Base-by-base conservation (phyloP, 2,888 invertebrate species). In the Panorpa germanica region DNA sequence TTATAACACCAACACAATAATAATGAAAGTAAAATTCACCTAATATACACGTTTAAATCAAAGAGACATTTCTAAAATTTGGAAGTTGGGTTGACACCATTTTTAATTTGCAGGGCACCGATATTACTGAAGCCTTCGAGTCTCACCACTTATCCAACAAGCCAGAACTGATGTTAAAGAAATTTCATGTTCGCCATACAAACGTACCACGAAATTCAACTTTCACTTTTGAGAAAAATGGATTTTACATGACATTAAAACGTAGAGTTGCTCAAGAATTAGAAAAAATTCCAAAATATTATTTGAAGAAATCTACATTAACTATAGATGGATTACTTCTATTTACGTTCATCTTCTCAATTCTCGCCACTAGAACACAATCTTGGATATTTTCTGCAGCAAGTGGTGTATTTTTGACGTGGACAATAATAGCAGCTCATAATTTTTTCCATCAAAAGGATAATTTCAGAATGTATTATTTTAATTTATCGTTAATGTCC, bases 61-160 rank as follows among this genome's bases (percentile, higher is more conserved):
- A n/a, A n/a, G n/a, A n/a, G n/a, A n/a, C n/a, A n/a, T n/a, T n/a
- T n/a, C n/a, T n/a, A n/a, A n/a, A n/a, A n/a, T n/a, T n/a, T n/a
- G n/a, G n/a, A n/a, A n/a, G n/a, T n/a, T n/a, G n/a, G n/a, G n/a
- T n/a, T n/a, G n/a, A n/a, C n/a, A n/a, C n/a, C n/a, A n/a, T n/a
- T n/a, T n/a, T n/a, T n/a, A n/a, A n/a, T n/a, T n/a, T 21, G 5
- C 25, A 70, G 63, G 81, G 78, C 1, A 73, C 71, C 2, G 81
- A 83, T 41, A 76, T 82, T 34, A 81, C 81, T 1, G 81, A 82
- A 54, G 67, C 71, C 4, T 82, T 80, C 42, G 76, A 80, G 57
- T 51, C 61, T 1, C 74, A 80, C 47, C 81, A 83, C 47, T 43
- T 80, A 22, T 59, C 63, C 4, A 51, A 53, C 2, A 50, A 53